phyloP scores from a whole-genome alignment of 2,888 invertebrate genomes.

The Trachelus tabidus region DNA sequence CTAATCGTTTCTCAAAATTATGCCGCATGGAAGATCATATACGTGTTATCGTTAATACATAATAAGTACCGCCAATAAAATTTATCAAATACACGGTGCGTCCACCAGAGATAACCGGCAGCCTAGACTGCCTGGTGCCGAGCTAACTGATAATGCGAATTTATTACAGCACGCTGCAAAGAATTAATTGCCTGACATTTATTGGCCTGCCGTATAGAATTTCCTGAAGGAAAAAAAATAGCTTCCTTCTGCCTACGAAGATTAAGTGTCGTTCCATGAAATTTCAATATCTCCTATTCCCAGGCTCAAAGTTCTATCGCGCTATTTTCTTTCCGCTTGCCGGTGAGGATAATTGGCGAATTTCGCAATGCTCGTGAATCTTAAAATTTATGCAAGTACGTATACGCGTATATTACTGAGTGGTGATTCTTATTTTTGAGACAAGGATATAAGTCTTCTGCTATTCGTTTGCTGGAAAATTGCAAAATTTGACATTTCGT shows the following conservation, averaged over 20 bases:
- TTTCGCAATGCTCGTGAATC: neutral
- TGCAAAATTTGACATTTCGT: neutral
- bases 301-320: neutral
- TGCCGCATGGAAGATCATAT: neutral
- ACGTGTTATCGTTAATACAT: neutral
- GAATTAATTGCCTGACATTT: constrained; percentile 4
- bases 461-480: neutral
- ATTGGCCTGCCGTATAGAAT: neutral
- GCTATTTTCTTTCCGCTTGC: neutral
- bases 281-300: neutral
- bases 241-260: neutral
- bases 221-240: neutral
- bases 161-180: neutral
- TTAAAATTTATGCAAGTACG: neutral
- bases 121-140: constrained; percentile 23
- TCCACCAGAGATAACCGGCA: neutral
- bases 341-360: neutral
- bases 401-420: neutral
- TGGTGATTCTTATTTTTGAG: neutral
- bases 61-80: neutral
- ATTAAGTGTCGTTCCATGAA: neutral
- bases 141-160: constrained; percentile 10
- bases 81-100: constrained; percentile 1
- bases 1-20: neutral
- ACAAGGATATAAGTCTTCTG: neutral